A percentile compares a stretch with the other conserved stretches of the same genome.
phyloP scores from a whole-genome alignment of 2,888 invertebrate species.

The Agrochola macilenta region DNA sequence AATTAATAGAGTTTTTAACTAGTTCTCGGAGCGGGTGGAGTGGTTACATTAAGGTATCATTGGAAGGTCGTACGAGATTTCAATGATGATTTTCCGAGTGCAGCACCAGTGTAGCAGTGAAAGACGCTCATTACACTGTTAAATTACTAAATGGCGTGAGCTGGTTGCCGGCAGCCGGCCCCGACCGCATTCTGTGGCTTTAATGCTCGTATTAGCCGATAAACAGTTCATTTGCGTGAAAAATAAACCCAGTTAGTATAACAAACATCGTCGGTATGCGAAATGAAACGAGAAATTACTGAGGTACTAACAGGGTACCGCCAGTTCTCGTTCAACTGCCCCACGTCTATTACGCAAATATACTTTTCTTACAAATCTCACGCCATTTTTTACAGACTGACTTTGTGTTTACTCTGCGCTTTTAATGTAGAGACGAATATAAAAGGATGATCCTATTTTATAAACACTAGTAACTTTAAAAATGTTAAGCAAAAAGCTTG shows the following conservation, averaged over 20 bases:
- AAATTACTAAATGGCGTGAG: constrained; percentile 84
- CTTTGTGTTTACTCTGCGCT: constrained; percentile 23
- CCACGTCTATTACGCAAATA: constrained; percentile 40
- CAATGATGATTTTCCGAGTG: constrained; percentile 62
- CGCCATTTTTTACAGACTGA: constrained; percentile 38
- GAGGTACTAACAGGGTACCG: constrained; percentile 60
- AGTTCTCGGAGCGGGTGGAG: constrained; percentile 39
- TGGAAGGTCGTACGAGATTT: constrained; percentile 56
- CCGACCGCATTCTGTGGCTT: constrained; percentile 77
- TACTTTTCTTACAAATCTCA: constrained; percentile 48
- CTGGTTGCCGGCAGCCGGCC: constrained; percentile 65
- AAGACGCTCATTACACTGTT: constrained; percentile 78
- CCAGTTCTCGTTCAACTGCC: constrained; percentile 51
- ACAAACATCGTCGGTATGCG: constrained; percentile 77
- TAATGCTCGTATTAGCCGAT: constrained; percentile 80
- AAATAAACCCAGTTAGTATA: constrained; percentile 81
- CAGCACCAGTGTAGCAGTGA: constrained; percentile 66
- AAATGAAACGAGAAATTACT: constrained; percentile 75
- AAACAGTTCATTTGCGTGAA: constrained; percentile 82
- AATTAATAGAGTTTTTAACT: constrained; percentile 70
- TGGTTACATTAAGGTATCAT: constrained; percentile 46
- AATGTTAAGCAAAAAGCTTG: neutral
- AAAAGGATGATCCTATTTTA: constrained; percentile 11
- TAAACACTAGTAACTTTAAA: neutral
- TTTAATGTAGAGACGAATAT: constrained; percentile 22